Evolutionary conservation across 1,140 invertebrate genomes (phyloP), one percentile per base, ranked within the genome.

Genomic region (Caenorhabditis tropicalis): DNA sequence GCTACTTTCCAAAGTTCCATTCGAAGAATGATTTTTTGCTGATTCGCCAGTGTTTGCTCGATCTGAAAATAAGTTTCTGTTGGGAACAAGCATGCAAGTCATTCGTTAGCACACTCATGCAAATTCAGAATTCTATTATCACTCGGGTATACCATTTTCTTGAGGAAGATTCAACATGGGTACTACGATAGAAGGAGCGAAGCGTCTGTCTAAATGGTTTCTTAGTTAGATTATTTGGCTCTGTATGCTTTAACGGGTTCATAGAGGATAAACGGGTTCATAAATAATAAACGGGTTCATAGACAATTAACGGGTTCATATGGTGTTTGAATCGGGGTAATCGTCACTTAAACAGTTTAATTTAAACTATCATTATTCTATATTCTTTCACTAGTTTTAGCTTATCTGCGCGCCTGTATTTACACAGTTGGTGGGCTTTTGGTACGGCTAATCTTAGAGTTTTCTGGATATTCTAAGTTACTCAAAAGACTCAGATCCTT

Each of bases 101-200:
- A 16, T 51, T n/a, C 15, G 6, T 65, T 65, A 43, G 36, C 36
- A 74, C 65, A 74, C 65, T 74, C 65, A 74, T 74, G 65, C 65
- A 74, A 74, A 74, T 74, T 74, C 15, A 74, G n/a, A 24, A 65
- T 39, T 65, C 31, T 65, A 65, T 39, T 43, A 21, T 46, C 65
- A 74, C 33, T 74, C 65, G 12, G 6, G 43, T 43, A 33, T 74
- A 74, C 65, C 65, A 24, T 74, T 74, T 24, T 39, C 65, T 74
- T 21, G 65, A 4, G 65, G 65, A 12, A 74, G 65, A 24, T 74
- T 74, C 65, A 74, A 74, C 21, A 43, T 21, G 36, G 65, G 65
- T 24, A 74, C 65, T 46, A 43, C n/a, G n/a, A 74, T 46, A 74
- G 19, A 19, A 19, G 58, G 29, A 36, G 58, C 31, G 21, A 36